Percentiles rank a stretch among this genome's conserved stretches.
These are phyloP conservation scores for Phenacoccus solenopsis DNA, from an alignment of 1,140 invertebrate genomes.

Conservation along the genomic window DNA sequence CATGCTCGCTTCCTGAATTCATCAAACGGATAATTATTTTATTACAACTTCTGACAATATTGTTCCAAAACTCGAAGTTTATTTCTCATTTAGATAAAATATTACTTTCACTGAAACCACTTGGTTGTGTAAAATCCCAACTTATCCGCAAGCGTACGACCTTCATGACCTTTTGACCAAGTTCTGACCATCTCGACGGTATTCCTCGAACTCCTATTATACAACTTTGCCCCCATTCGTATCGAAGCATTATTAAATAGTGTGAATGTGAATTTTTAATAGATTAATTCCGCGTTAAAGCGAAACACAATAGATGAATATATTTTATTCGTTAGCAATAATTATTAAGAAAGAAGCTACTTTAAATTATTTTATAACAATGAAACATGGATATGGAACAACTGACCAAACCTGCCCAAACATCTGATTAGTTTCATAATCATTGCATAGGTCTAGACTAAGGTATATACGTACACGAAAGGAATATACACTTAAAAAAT, in stretches of 20 bases:
- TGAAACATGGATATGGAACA: neutral
- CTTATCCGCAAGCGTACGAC: neutral
- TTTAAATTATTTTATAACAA: neutral
- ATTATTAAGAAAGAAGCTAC: neutral
- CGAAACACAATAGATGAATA: neutral
- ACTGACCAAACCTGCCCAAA: neutral
- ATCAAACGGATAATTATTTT: neutral
- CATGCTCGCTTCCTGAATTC: too few relatives aligned
- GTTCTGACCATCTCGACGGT: neutral
- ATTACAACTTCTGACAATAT: neutral
- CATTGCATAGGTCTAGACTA: neutral
- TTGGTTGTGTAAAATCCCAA: neutral
- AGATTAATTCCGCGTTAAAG: neutral
- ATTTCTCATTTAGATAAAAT: neutral
- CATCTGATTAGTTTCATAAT: constrained; percentile 2
- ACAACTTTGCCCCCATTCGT: neutral
- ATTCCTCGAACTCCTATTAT: neutral
- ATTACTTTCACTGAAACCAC: constrained; percentile 1
- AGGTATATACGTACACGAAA: neutral
- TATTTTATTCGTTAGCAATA: neutral
- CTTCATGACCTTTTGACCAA: constrained; percentile 1
- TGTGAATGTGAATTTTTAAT: neutral
- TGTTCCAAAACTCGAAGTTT: neutral
- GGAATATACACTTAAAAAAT: too few relatives aligned
- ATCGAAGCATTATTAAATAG: neutral